Percentiles rank a stretch among this genome's conserved stretches.
Conservation (phyloP, 2,113 vertebrate species). For the Sphyrna mokarran region DNA sequence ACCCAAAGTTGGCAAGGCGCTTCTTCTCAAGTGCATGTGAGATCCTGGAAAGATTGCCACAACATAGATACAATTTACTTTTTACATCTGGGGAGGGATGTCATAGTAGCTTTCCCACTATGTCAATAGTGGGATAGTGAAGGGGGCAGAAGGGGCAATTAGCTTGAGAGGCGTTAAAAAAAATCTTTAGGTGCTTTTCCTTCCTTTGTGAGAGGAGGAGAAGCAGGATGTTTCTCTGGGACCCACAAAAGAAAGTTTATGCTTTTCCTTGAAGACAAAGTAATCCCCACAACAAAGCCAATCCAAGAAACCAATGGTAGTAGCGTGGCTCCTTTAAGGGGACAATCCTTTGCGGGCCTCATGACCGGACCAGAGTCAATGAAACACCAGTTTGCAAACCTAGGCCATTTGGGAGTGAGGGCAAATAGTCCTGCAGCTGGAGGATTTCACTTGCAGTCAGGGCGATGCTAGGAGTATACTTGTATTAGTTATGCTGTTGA, state of each 20-base stretch:
- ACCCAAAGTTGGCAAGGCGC: neutral
- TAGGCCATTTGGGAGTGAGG: too few relatives aligned
- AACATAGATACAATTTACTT: neutral
- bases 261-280: neutral
- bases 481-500: too few relatives aligned
- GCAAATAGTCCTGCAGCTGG: too few relatives aligned
- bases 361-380: too few relatives aligned
- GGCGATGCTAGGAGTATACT: too few relatives aligned
- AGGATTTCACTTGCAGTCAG: too few relatives aligned
- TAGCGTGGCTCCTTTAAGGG: too few relatives aligned
- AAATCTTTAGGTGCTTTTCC: neutral
- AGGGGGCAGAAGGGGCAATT: neutral
- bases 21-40: neutral
- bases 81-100: neutral
- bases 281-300: neutral
- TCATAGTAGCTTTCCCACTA: neutral
- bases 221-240: neutral
- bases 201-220: neutral
- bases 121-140: neutral
- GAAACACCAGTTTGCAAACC: too few relatives aligned
- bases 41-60: neutral
- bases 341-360: too few relatives aligned
- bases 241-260: neutral
- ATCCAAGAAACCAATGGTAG: neutral
- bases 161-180: neutral